phyloP scores from a whole-genome alignment of 2,888 invertebrate species.

The Notodonta dromedarius region DNA sequence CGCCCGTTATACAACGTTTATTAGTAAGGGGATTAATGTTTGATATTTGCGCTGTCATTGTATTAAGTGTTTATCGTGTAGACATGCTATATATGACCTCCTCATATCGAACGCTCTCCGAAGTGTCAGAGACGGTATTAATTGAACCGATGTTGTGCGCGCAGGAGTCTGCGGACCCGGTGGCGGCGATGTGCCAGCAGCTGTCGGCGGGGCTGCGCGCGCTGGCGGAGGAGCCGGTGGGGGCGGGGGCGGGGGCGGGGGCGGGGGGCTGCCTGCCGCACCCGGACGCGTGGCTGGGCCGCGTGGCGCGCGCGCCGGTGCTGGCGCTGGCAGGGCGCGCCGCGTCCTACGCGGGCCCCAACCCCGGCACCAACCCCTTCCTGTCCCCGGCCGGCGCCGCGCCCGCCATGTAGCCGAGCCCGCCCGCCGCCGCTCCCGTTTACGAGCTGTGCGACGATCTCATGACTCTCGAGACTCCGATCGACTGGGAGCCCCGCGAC shows the following conservation, averaged over 20 bases:
- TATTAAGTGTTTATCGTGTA: too few relatives aligned
- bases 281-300: conserved; percentile 93
- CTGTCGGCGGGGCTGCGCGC: conserved; percentile 90
- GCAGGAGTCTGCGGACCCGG: conserved; percentile 73
- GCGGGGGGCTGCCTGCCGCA: conserved; percentile 85
- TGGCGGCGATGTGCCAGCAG: conserved; percentile 92
- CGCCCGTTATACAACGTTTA: too few relatives aligned
- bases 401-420: conserved; percentile 27
- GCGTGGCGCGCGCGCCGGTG: conserved; percentile 85
- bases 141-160: not conserved
- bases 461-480: not conserved
- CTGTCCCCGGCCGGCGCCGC: conserved; percentile 30
- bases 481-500: not conserved
- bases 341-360: conserved; percentile 54
- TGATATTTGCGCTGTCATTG: too few relatives aligned
- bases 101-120: too few relatives aligned
- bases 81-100: not conserved
- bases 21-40: too few relatives aligned
- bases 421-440: conserved; percentile 16
- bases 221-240: conserved; percentile 83
- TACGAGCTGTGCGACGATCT: not conserved
- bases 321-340: conserved; percentile 77
- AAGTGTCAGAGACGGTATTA: not conserved
- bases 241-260: conserved; percentile 37
- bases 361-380: conserved; percentile 49